A percentile compares a stretch with the other conserved stretches of the same genome.
Evolutionary conservation across 1,140 invertebrate species (phyloP).

Genomic region (Littorina saxatilis): DNA sequence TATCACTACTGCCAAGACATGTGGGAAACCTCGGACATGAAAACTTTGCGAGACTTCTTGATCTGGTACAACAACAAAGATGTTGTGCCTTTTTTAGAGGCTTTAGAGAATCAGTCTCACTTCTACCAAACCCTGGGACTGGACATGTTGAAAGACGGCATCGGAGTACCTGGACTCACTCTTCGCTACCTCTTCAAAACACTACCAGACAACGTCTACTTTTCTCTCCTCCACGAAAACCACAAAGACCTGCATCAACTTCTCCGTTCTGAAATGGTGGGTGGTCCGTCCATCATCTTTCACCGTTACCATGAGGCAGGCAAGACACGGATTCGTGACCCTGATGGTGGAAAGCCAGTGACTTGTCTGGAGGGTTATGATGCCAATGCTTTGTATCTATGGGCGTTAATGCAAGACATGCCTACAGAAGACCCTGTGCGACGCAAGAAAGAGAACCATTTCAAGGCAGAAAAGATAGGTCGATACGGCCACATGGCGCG

Average conservation of each 20-base stretch:
- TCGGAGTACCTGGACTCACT: conserved; percentile 46
- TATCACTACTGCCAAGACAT: conserved; percentile 40
- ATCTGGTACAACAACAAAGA: conserved; percentile 54
- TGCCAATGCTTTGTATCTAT: conserved; percentile 50
- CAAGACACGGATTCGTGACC: conserved; percentile 36
- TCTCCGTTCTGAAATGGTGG: conserved; percentile 38
- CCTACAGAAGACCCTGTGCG: conserved; percentile 38
- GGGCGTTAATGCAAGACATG: conserved; percentile 39
- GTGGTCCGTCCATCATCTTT: conserved; percentile 53
- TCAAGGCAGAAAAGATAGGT: conserved; percentile 30
- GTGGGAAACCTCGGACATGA: conserved; percentile 49
- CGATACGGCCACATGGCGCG: conserved; percentile 10
- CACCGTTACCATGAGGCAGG: conserved; percentile 47
- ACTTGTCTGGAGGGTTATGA: conserved; percentile 49
- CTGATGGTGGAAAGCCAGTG: conserved; percentile 6
- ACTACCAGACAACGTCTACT: conserved; percentile 17
- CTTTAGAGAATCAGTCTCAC: conserved; percentile 36
- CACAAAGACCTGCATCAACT: conserved; percentile 43
- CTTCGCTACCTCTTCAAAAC: conserved; percentile 46
- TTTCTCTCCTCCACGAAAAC: conserved; percentile 43
- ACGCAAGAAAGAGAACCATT: conserved; percentile 16
- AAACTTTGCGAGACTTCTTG: conserved; percentile 45
- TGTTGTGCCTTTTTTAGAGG: conserved; percentile 43
- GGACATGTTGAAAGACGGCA: conserved; percentile 52
- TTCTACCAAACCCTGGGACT: conserved; percentile 42